Conservation (phyloP, 2,797 vertebrate species). For the Anguilla megastoma region DNA sequence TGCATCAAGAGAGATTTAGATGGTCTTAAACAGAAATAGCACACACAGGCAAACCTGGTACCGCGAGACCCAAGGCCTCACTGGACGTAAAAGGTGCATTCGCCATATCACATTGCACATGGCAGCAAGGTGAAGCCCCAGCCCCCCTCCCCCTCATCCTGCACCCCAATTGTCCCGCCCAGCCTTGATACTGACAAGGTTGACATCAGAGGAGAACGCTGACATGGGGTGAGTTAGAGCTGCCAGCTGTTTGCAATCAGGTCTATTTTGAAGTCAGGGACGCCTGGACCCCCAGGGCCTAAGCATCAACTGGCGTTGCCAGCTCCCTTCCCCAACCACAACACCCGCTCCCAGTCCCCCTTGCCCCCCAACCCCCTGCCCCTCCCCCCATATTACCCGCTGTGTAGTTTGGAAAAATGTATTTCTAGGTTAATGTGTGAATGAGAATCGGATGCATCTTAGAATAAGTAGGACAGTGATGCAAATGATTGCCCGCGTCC, state of each 20-base stretch:
- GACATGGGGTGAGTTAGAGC: conserved; percentile 80
- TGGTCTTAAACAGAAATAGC: not conserved
- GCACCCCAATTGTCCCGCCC: conserved; percentile 68
- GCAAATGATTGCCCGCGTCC: not conserved
- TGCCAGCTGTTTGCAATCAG: conserved; percentile 84
- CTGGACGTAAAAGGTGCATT: conserved; percentile 50
- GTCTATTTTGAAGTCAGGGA: conserved; percentile 85
- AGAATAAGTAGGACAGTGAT: not conserved
- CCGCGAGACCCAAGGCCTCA: conserved; percentile 21
- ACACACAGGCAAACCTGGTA: not conserved
- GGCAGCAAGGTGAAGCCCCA: conserved; percentile 35
- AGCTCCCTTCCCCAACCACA: conserved; percentile 32
- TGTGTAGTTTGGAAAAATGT: not conserved
- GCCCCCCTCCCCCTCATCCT: conserved; percentile 40
- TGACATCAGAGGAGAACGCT: conserved; percentile 80
- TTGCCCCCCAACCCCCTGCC: conserved; percentile 56
- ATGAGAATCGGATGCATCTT: not conserved
- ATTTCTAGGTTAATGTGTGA: not conserved
- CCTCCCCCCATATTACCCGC: conserved; percentile 47
- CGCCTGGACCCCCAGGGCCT: conserved; percentile 79
- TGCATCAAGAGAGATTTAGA: not conserved
- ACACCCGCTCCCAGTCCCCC: conserved; percentile 40
- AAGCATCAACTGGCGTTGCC: conserved; percentile 72
- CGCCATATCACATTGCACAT: conserved; percentile 56
- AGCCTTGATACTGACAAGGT: conserved; percentile 80